Evolutionary conservation across 1,140 invertebrate species (phyloP).

Genomic region (Drosophila eugracilis): DNA sequence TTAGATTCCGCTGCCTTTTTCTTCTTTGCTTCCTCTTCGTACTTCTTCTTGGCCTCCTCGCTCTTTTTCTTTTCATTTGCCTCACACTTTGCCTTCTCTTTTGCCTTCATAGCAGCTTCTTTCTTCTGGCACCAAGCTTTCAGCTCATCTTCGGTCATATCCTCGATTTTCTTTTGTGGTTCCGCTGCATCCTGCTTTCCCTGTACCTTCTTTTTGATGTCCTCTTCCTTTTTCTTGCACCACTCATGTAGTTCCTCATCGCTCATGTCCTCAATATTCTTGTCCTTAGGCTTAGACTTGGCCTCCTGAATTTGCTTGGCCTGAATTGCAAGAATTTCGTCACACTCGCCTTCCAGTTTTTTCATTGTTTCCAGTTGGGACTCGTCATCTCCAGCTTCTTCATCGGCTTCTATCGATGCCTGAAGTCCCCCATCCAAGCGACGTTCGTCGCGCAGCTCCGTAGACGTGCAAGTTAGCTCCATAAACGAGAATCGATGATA

Average conservation of each 20-base stretch:
- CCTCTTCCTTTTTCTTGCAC: slow-evolving; percentile 15
- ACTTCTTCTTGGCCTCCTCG: neutral
- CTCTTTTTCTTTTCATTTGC: neutral
- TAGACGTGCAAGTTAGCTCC: slow-evolving; percentile 35
- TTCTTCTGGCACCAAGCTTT: slow-evolving; percentile 14
- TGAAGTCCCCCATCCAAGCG: slow-evolving; percentile 31
- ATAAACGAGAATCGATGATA: slow-evolving; percentile 72
- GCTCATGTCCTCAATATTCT: slow-evolving; percentile 12
- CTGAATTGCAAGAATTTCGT: slow-evolving; percentile 29
- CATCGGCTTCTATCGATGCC: slow-evolving; percentile 14
- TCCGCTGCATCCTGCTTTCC: neutral
- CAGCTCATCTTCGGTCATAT: slow-evolving; percentile 8
- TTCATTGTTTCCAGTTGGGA: slow-evolving; percentile 23
- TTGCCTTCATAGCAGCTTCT: slow-evolving; percentile 1
- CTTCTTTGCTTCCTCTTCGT: neutral
- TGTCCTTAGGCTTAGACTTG: neutral
- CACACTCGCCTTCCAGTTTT: slow-evolving; percentile 36
- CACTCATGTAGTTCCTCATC: slow-evolving; percentile 16
- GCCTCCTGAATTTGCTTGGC: slow-evolving; percentile 7
- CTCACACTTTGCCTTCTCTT: slow-evolving; percentile 7
- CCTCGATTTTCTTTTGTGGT: neutral
- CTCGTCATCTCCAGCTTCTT: slow-evolving; percentile 14
- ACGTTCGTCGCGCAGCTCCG: slow-evolving; percentile 33
- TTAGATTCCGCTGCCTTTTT: slow-evolving; percentile 5
- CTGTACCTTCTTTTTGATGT: neutral